Evolutionary conservation across 2,888 invertebrate species (phyloP).

Genomic region (Agrochola lota): DNA sequence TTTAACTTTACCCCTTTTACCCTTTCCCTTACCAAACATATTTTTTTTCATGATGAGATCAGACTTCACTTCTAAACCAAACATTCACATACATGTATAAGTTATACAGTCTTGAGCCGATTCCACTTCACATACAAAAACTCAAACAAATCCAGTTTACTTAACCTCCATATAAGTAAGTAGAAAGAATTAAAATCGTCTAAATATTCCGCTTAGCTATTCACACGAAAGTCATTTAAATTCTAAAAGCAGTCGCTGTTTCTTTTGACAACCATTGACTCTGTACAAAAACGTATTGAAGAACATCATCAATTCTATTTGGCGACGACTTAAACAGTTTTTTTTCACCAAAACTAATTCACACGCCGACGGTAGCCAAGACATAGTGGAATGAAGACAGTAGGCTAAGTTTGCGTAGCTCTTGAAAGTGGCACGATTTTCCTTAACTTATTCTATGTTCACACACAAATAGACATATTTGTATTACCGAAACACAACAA

Average conservation of each 20-base stretch:
- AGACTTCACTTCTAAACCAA: too few species aligned
- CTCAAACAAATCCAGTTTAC: not conserved
- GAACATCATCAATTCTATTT: slow-evolving; percentile 65
- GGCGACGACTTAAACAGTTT: slow-evolving; percentile 54
- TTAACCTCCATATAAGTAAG: slow-evolving; percentile 10
- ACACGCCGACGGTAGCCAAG: slow-evolving; percentile 58
- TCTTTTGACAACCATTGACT: slow-evolving; percentile 60
- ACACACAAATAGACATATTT: too few species aligned
- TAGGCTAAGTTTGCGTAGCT: slow-evolving; percentile 6
- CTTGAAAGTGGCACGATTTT: not conserved
- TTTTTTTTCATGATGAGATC: too few species aligned
- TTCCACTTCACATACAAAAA: not conserved
- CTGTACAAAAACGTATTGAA: slow-evolving; percentile 55
- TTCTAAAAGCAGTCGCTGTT: slow-evolving; percentile 40
- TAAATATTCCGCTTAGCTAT: slow-evolving; percentile 25
- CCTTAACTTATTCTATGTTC: too few species aligned
- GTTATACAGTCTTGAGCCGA: not conserved
- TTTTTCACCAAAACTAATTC: slow-evolving; percentile 65
- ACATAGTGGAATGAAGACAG: slow-evolving; percentile 17
- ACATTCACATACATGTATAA: not conserved
- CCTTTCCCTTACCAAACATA: too few species aligned
- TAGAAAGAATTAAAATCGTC: slow-evolving; percentile 29
- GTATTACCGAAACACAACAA: too few species aligned
- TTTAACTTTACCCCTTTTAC: too few species aligned
- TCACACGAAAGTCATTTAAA: slow-evolving; percentile 46